Base-by-base conservation (phyloP, 2,888 invertebrate species). In the Phania funesta region DNA sequence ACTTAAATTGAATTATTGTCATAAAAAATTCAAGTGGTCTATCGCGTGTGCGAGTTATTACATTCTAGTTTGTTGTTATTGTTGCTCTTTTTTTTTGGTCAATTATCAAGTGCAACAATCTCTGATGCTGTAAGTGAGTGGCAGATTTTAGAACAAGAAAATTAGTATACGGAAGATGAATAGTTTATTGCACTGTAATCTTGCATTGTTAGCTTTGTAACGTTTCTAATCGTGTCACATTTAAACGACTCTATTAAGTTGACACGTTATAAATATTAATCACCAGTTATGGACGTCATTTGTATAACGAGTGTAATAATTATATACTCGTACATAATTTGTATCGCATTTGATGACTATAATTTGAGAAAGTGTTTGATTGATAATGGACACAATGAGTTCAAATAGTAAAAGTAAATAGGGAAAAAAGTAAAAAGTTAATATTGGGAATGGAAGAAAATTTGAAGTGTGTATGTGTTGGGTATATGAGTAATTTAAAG, bases 191-290 rank as follows among this genome's bases (percentile, higher is more conserved):
- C 41, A 56, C 38, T 67, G 24, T 13, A 35, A 18, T 54, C 4
- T 44, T 52, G 13, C 46, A 26, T 56, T 48, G 65, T 62, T 7
- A 18, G 29, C 41, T 56, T 29, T 48, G 58, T 65, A 18, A 65
- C 35, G 11, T n/a, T 46, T 11, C 60, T 77, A 54, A 70, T 54
- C 46, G 29, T 52, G 62, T 4, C 58, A 26, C 50, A 41, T 41
- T 54, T 50, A 20, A 44, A 65, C 65, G 64, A 35, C 13, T 56
- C 18, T 64, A 77, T 48, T 70, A 65, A 60, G 58, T 41, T 46
- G 67, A 76, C 67, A 76, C 60, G 26, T 75, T 38, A 6, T 58
- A 20, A 48, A n/a, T n/a, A 22, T 26, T 50, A 56, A 56, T 81
- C 46, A 54, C 52, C 48, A 62, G 38, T 41, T 41, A 18, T 48